phyloP scores from a whole-genome alignment of 2,888 invertebrate genomes.

The Leucoptera coffeella region DNA sequence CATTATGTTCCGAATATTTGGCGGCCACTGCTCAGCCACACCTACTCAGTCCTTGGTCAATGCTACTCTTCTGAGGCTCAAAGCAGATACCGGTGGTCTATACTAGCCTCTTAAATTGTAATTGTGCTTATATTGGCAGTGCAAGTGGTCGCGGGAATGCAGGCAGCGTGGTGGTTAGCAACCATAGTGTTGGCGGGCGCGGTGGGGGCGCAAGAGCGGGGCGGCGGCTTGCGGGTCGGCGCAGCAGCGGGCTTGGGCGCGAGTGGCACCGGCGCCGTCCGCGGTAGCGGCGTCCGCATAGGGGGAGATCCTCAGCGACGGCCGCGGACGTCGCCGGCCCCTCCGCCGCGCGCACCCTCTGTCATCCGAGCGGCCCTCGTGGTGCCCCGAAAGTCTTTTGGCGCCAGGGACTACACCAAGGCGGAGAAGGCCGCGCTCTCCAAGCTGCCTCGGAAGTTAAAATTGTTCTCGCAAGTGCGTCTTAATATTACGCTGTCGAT shows the following conservation, averaged over 20 bases:
- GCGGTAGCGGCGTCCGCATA: constrained; percentile 31
- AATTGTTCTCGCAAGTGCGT: constrained; percentile 63
- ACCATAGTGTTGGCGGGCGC: constrained; percentile 30
- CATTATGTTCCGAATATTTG: too few relatives aligned
- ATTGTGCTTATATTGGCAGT: too few relatives aligned
- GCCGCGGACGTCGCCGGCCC: constrained; percentile 36
- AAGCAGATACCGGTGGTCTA: too few relatives aligned
- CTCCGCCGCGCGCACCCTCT: constrained; percentile 38
- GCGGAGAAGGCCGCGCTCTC: constrained; percentile 63
- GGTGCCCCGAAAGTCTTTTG: constrained; percentile 71
- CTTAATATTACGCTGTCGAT: constrained; percentile 63
- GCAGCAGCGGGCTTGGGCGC: constrained; percentile 24
- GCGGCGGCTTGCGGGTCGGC: constrained; percentile 33
- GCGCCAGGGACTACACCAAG: constrained; percentile 65
- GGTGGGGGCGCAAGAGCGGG: constrained; percentile 29
- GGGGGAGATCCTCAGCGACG: constrained; percentile 29
- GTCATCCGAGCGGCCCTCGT: constrained; percentile 64
- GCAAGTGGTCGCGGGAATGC: too few relatives aligned
- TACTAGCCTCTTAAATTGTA: too few relatives aligned
- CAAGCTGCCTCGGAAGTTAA: constrained; percentile 60
- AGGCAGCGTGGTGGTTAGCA: constrained; percentile 30
- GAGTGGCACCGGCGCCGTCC: constrained; percentile 27
- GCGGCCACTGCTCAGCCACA: too few relatives aligned
- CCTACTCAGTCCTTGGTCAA: too few relatives aligned
- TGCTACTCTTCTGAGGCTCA: too few relatives aligned